These are phyloP conservation scores for Mesitornis unicolor DNA, from an alignment of 2,113 vertebrate species.

Conservation along the genomic window DNA sequence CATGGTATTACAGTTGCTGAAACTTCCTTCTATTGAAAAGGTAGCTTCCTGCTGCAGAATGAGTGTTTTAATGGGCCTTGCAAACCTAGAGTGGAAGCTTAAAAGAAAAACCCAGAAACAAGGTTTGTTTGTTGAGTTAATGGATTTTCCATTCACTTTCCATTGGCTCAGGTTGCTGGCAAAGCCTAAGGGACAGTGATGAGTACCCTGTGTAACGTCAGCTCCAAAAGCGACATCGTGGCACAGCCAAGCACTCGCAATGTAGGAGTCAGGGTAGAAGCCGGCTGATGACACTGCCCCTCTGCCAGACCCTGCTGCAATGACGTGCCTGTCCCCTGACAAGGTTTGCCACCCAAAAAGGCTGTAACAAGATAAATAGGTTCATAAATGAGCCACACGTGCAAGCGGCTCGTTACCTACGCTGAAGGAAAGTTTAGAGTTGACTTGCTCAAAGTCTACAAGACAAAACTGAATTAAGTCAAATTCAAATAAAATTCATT, in stretches of 20 bases:
- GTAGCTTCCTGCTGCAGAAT: not conserved
- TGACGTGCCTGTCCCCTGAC: fast-evolving
- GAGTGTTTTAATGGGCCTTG: not conserved
- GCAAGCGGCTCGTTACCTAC: not conserved
- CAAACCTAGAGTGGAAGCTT: not conserved
- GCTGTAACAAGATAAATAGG: not conserved
- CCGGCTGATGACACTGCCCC: not conserved
- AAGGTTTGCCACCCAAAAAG: not conserved
- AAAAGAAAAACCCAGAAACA: not conserved
- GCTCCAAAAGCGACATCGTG: not conserved
- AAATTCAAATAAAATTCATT: not conserved
- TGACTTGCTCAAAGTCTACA: not conserved
- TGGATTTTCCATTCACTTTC: not conserved
- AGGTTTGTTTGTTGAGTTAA: not conserved
- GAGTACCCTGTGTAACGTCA: not conserved
- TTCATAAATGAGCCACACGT: not conserved
- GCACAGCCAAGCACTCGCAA: not conserved
- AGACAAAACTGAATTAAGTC: not conserved
- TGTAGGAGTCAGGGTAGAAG: not conserved
- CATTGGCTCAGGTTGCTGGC: not conserved
- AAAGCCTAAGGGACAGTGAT: not conserved
- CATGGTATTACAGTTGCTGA: not conserved
- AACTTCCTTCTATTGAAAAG: not conserved
- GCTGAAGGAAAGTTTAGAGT: not conserved
- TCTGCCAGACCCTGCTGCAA: fast-evolving